Conservation (phyloP, 1,140 invertebrate species). For the Macrocentrus cingulum region DNA sequence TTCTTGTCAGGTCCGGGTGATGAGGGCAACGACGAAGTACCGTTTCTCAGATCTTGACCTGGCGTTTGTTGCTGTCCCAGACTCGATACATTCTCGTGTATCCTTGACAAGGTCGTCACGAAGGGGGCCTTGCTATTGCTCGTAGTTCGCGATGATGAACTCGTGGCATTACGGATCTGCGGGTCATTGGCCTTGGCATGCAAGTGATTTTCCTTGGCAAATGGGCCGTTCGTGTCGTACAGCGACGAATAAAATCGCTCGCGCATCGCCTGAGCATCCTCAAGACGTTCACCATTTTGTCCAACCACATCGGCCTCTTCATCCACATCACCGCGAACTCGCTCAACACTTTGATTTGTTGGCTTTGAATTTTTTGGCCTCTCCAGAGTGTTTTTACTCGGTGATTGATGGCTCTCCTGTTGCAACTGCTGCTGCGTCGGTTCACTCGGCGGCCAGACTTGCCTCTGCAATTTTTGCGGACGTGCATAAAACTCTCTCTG, state of each 20-base stretch:
- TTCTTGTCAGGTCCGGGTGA: constrained; percentile 51
- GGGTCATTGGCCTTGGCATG: constrained; percentile 20
- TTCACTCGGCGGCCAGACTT: constrained; percentile 70
- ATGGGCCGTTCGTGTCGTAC: constrained; percentile 31
- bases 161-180: constrained; percentile 17
- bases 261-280: constrained; percentile 30
- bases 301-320: constrained; percentile 39
- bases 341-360: constrained; percentile 51
- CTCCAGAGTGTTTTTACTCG: constrained; percentile 33
- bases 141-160: constrained; percentile 17
- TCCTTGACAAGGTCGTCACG: constrained; percentile 64
- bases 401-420: constrained; percentile 37
- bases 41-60: constrained; percentile 40
- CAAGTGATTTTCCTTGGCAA: constrained; percentile 37
- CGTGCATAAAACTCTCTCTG: constrained; percentile 75
- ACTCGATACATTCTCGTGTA: constrained; percentile 64
- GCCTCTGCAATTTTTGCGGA: constrained; percentile 73
- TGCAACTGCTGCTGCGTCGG: constrained; percentile 28
- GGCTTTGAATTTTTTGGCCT: constrained; percentile 38
- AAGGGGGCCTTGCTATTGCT: constrained; percentile 58
- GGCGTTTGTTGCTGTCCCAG: constrained; percentile 50
- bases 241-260: constrained; percentile 37
- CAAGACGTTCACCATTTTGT: constrained; percentile 27
- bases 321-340: constrained; percentile 54
- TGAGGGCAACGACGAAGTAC: constrained; percentile 49